phyloP scores from a whole-genome alignment of 1,140 invertebrate species.

The Drosophila subpulchrella region DNA sequence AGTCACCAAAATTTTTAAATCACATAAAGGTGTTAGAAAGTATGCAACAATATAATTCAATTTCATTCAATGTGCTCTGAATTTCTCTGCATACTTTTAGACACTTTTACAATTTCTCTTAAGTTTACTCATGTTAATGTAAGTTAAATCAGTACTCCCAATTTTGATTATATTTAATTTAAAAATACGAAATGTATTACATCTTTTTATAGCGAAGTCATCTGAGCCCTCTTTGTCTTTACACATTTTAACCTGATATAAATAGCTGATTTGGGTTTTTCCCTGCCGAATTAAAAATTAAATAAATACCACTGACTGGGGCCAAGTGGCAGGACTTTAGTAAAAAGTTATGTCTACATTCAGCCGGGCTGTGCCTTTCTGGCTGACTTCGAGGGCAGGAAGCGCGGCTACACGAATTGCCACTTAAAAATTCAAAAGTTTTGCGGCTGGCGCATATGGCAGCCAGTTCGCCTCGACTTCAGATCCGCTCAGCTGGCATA shows the following conservation, averaged over 20 bases:
- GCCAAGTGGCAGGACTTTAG: slow-evolving; percentile 16
- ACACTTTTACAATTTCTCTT: too few species aligned
- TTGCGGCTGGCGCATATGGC: slow-evolving; percentile 76
- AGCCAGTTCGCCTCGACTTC: slow-evolving; percentile 14
- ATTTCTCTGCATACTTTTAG: too few species aligned
- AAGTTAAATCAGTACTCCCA: too few species aligned
- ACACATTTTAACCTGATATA: slow-evolving; percentile 2
- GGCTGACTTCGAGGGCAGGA: slow-evolving; percentile 46
- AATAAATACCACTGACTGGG: slow-evolving; percentile 45
- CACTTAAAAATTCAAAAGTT: slow-evolving; percentile 84
- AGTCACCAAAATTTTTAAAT: too few species aligned
- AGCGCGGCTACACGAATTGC: slow-evolving; percentile 75
- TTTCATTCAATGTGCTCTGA: too few species aligned
- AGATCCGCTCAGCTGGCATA: slow-evolving; percentile 35
- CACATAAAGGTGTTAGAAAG: too few species aligned
- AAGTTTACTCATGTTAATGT: too few species aligned
- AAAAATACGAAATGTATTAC: too few species aligned
- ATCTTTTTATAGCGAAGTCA: background rate
- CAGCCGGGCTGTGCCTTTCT: slow-evolving; percentile 6
- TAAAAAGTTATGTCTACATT: slow-evolving; percentile 32
- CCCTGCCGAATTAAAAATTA: slow-evolving; percentile 45
- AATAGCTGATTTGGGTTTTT: slow-evolving; percentile 2
- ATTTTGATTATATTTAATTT: too few species aligned
- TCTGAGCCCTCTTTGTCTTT: background rate
- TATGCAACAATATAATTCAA: too few species aligned